Evolutionary conservation across 2,888 invertebrate species (phyloP).

Genomic region (Stenurella melanura): DNA sequence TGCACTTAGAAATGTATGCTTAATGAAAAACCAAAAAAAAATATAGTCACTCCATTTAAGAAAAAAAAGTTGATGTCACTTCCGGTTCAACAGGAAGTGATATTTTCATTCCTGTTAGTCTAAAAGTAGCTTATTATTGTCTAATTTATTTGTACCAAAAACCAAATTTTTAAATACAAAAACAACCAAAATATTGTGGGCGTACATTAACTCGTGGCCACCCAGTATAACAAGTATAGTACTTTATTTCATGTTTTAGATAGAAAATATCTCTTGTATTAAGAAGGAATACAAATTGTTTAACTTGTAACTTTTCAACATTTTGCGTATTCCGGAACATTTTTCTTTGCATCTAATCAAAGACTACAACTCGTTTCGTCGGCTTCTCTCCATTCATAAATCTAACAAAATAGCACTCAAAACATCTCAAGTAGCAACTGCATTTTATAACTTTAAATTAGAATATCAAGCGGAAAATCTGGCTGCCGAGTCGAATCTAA

Average conservation of each 20-base stretch:
- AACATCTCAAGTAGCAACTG: slow-evolving; percentile 59
- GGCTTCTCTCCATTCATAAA: slow-evolving; percentile 54
- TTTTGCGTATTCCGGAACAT: slow-evolving; percentile 7
- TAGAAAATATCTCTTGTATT: neutral
- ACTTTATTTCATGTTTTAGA: neutral
- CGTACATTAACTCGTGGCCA: no score
- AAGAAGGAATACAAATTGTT: slow-evolving; percentile 5
- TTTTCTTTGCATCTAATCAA: slow-evolving; percentile 28
- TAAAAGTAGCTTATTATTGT: no score
- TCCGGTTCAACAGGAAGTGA: no score
- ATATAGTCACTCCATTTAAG: no score
- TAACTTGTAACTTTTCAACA: slow-evolving; percentile 25
- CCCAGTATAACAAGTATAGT: no score
- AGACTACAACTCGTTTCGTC: slow-evolving; percentile 18
- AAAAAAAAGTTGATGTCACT: no score
- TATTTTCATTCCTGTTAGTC: no score
- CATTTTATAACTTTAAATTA: slow-evolving; percentile 64
- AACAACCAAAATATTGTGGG: no score
- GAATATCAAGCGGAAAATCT: slow-evolving; percentile 62
- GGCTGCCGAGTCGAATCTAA: slow-evolving; percentile 52
- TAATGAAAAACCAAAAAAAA: no score
- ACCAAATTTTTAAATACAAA: no score
- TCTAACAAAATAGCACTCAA: slow-evolving; percentile 54
- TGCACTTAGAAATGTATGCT: no score
- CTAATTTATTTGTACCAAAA: no score